These are phyloP conservation scores for Bucco capensis DNA, from an alignment of 2,113 vertebrate genomes.

Conservation along the genomic window DNA sequence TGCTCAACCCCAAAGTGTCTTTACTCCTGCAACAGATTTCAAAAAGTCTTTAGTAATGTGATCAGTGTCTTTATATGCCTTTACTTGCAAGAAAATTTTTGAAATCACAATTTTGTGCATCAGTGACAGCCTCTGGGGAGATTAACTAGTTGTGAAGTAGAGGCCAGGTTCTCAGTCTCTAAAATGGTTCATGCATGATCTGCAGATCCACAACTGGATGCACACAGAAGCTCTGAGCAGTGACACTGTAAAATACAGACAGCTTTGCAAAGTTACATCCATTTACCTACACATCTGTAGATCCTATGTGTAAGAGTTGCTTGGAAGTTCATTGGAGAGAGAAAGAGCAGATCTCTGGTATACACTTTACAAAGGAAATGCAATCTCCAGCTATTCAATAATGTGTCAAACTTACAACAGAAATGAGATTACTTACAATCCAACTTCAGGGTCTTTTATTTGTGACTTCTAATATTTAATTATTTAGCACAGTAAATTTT, in stretches of 20 bases:
- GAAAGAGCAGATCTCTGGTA: not conserved
- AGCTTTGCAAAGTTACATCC: not conserved
- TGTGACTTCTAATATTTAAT: not conserved
- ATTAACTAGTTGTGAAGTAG: not conserved
- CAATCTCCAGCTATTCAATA: not conserved
- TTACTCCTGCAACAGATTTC: conserved; percentile 43
- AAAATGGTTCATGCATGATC: not conserved
- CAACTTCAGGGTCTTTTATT: not conserved
- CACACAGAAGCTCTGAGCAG: rapidly evolving
- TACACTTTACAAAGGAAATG: not conserved
- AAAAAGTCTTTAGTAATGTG: not conserved
- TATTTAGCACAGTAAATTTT: not conserved
- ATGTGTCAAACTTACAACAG: not conserved
- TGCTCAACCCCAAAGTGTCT: conserved; percentile 47
- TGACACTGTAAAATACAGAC: not conserved
- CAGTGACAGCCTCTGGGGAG: not conserved
- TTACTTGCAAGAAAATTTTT: conserved; percentile 20
- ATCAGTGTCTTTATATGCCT: not conserved
- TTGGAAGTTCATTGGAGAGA: not conserved
- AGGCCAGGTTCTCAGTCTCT: not conserved
- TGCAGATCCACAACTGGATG: not conserved
- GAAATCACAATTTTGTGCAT: not conserved
- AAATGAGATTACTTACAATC: not conserved
- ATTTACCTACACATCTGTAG: not conserved
- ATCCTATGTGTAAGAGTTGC: not conserved